A percentile compares a stretch with the other conserved stretches of the same genome.
phyloP scores from a whole-genome alignment of 2,797 vertebrate genomes.

The Melanotaenia pygmaea region DNA sequence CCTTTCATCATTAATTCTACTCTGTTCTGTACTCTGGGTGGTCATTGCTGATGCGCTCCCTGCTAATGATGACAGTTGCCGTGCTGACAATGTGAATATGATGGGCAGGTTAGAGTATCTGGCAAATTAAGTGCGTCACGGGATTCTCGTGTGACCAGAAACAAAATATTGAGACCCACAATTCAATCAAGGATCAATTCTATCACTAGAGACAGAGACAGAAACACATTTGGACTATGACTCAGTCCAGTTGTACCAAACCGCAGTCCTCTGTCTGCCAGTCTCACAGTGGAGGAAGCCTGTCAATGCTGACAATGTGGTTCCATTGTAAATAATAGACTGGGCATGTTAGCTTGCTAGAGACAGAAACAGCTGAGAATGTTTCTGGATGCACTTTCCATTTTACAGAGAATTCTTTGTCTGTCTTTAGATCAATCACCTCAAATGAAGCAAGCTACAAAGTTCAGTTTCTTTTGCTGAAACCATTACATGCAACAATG shows the following conservation, averaged over 20 bases:
- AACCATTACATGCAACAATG: slow-evolving; percentile 16
- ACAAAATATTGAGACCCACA: slow-evolving; percentile 29
- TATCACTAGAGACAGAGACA: slow-evolving; percentile 11
- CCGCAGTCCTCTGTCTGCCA: slow-evolving; percentile 61
- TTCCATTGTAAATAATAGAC: slow-evolving; percentile 70
- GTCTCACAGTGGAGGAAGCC: slow-evolving; percentile 74
- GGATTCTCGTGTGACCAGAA: slow-evolving; percentile 49
- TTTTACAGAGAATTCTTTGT: slow-evolving; percentile 20
- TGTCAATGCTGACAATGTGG: slow-evolving; percentile 67
- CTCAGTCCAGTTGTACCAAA: slow-evolving; percentile 64
- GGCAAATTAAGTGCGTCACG: slow-evolving; percentile 50
- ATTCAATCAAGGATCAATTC: slow-evolving; percentile 21
- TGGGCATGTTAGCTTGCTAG: slow-evolving; percentile 45
- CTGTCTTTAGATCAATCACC: slow-evolving; percentile 38
- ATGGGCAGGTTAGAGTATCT: slow-evolving; percentile 1
- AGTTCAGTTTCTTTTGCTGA: slow-evolving; percentile 12
- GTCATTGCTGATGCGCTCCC: not conserved
- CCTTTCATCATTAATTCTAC: not conserved
- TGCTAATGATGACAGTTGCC: slow-evolving; percentile 15
- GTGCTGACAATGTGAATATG: not conserved
- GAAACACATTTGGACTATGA: slow-evolving; percentile 27
- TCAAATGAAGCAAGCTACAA: slow-evolving; percentile 29
- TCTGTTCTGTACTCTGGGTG: not conserved
- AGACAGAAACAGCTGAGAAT: slow-evolving; percentile 75
- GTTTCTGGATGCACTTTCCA: slow-evolving; percentile 52